Percentiles rank a stretch among this genome's conserved stretches.
phyloP scores from a whole-genome alignment of 2,113 vertebrate genomes.

The Acrocephalus kingi region DNA sequence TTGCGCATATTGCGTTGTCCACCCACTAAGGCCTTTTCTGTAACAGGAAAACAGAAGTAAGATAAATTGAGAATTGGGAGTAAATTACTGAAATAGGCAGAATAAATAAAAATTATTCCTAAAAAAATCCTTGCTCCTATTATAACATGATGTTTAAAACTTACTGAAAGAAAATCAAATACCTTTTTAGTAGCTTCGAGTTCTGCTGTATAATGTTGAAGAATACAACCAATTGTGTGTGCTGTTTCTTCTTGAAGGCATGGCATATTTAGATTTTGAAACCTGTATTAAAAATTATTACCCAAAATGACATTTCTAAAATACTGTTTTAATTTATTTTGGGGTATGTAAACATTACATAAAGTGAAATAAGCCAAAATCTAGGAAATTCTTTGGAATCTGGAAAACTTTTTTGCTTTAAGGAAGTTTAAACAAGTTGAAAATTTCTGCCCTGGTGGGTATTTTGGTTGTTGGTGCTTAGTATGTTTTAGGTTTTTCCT shows the following conservation, averaged over 20 bases:
- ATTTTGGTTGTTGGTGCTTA: neutral
- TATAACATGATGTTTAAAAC: neutral
- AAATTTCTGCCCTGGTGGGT: neutral
- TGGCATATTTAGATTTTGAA: conserved; percentile 82
- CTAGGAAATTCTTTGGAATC: neutral
- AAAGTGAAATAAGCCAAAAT: neutral
- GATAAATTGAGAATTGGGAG: neutral
- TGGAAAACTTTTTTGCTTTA: neutral
- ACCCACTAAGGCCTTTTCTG: neutral
- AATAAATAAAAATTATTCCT: neutral
- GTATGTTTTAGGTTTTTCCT: neutral
- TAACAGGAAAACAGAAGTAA: neutral
- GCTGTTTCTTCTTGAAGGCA: conserved; percentile 77
- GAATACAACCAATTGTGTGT: conserved; percentile 66
- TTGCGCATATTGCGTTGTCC: neutral
- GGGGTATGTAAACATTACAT: neutral
- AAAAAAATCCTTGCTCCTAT: neutral
- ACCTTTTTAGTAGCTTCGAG: conserved; percentile 80
- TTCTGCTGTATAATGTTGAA: conserved; percentile 79
- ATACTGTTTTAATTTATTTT: neutral
- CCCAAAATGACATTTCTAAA: neutral
- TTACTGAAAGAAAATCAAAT: neutral
- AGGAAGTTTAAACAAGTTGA: neutral
- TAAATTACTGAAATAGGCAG: neutral
- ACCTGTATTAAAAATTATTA: conserved; percentile 68